A percentile compares a stretch with the other conserved stretches of the same genome.
Conservation (phyloP, 2,797 vertebrate genomes). For the Spatula clypeata region DNA sequence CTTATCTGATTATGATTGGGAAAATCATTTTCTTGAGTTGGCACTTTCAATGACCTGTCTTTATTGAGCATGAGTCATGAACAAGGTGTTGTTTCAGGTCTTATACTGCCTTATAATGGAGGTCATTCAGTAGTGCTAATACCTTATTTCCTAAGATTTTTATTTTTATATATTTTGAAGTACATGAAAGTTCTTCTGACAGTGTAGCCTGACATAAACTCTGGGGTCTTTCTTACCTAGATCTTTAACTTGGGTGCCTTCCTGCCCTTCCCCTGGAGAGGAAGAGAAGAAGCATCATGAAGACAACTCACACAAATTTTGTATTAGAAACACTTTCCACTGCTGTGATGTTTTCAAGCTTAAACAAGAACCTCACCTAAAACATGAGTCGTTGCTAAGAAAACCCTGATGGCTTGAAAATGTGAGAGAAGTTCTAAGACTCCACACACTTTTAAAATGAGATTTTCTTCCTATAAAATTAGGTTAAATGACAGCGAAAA, state of each 20-base stretch:
- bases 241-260: conserved; percentile 40
- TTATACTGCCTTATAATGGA: not conserved
- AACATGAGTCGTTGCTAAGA: not conserved
- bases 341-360: conserved; percentile 64
- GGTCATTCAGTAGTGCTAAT: not conserved
- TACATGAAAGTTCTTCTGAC: conserved; percentile 51
- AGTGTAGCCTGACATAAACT: not conserved
- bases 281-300: conserved; percentile 20
- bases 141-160: conserved; percentile 32
- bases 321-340: conserved; percentile 57
- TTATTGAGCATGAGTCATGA: not conserved
- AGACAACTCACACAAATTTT: conserved; percentile 51
- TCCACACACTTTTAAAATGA: not conserved
- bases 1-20: conserved; percentile 43
- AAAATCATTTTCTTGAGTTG: conserved; percentile 29
- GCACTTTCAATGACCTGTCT: not conserved
- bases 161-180: not conserved
- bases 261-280: conserved; percentile 11
- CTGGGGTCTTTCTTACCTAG: conserved; percentile 5
- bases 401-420: not conserved
- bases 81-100: not conserved
- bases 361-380: conserved; percentile 60
- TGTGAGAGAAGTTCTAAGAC: not conserved
- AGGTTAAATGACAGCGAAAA: not conserved
- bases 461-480: not conserved